These are phyloP conservation scores for Acanthopleura granulata DNA, from an alignment of 2,888 invertebrate species.

Conservation along the genomic window DNA sequence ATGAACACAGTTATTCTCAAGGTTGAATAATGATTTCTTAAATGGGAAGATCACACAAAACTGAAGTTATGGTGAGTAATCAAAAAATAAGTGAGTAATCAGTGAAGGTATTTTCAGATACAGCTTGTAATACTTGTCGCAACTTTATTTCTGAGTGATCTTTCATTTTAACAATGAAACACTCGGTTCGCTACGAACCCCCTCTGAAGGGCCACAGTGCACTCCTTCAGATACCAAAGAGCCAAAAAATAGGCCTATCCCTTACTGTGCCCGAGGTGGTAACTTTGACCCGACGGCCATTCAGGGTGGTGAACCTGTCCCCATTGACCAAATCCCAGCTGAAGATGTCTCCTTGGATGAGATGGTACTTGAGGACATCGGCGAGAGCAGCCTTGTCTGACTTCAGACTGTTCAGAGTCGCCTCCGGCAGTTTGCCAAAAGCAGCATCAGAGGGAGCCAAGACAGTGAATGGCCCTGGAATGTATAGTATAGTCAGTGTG, in stretches of 20 bases:
- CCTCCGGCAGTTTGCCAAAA: conserved; percentile 37
- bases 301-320: conserved; percentile 34
- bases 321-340: conserved; percentile 29
- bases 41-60: too few species aligned
- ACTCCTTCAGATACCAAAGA: not conserved
- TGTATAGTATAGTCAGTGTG: not conserved
- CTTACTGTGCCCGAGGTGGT: conserved; percentile 32
- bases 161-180: too few species aligned
- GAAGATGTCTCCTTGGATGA: conserved; percentile 42
- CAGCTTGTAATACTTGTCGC: too few species aligned
- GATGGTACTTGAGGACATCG: conserved; percentile 44
- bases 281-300: conserved; percentile 42
- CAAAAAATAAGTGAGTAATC: too few species aligned
- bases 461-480: conserved; percentile 47
- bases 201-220: not conserved
- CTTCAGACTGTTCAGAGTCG: conserved; percentile 32
- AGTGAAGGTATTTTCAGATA: too few species aligned
- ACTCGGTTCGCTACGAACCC: too few species aligned
- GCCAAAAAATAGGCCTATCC: not conserved
- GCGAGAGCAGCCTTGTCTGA: conserved; percentile 33
- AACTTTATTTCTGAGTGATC: too few species aligned
- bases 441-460: conserved; percentile 47
- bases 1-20: too few species aligned
- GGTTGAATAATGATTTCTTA: too few species aligned
- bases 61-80: too few species aligned